These are phyloP conservation scores for Ectemnius cavifrons DNA, from an alignment of 2,888 invertebrate species.

Conservation along the genomic window DNA sequence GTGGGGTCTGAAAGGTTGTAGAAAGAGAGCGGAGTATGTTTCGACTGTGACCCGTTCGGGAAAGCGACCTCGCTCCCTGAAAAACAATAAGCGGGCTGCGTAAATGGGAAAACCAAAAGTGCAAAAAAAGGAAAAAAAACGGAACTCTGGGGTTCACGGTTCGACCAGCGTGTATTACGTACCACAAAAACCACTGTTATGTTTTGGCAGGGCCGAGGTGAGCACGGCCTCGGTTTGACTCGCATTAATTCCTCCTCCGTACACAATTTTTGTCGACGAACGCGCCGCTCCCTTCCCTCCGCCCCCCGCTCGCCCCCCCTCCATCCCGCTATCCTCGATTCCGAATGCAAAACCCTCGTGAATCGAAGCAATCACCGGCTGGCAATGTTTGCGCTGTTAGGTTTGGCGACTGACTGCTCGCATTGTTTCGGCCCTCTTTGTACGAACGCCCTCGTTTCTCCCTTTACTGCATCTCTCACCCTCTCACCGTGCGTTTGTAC, in stretches of 20 bases:
- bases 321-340: conserved; percentile 31
- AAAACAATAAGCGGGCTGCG: too few relatives aligned
- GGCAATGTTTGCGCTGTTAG: conserved; percentile 70
- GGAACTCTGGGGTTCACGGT: neutral
- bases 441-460: conserved; percentile 25
- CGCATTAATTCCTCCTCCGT: conserved; percentile 60
- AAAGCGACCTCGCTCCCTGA: too few relatives aligned
- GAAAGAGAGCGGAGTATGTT: too few relatives aligned
- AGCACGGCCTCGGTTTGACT: conserved; percentile 44
- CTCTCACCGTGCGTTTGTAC: neutral
- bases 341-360: conserved; percentile 62
- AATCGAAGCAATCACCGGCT: conserved; percentile 71
- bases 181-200: conserved; percentile 43
- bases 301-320: conserved; percentile 24
- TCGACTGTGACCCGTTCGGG: too few relatives aligned
- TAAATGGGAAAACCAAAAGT: too few relatives aligned
- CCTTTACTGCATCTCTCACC: conserved; percentile 6
- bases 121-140: too few relatives aligned
- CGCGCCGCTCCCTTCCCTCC: conserved; percentile 21
- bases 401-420: conserved; percentile 56
- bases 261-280: conserved; percentile 50
- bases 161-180: conserved; percentile 25
- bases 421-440: conserved; percentile 51
- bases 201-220: conserved; percentile 36
- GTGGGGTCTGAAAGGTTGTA: too few relatives aligned